phyloP scores from a whole-genome alignment of 1,140 invertebrate genomes.

The Drosophila ercepeae region DNA sequence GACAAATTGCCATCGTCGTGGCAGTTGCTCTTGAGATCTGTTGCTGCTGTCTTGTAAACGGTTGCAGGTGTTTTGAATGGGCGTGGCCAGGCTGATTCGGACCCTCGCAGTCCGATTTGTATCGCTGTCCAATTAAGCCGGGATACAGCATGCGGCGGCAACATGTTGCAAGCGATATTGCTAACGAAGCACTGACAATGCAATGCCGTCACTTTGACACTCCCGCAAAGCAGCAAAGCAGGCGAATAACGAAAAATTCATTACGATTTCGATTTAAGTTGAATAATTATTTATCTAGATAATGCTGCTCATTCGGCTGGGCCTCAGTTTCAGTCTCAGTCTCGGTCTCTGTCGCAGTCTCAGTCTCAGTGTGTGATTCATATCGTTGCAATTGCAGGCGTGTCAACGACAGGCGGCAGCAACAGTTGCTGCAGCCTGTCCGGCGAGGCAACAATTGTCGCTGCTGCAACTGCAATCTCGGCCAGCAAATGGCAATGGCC shows the following conservation, averaged over 20 bases:
- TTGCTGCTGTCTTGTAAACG: conserved; percentile 73
- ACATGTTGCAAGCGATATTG: conserved; percentile 75
- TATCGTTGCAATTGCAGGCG: conserved; percentile 76
- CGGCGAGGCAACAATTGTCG: conserved; percentile 23
- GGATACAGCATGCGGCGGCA: conserved; percentile 67
- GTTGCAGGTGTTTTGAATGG: conserved; percentile 76
- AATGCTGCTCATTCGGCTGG: conserved; percentile 55
- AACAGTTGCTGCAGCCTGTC: conserved; percentile 1
- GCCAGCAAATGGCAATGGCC: conserved; percentile 48
- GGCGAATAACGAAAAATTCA: conserved; percentile 68
- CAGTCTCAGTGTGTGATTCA: conserved; percentile 58
- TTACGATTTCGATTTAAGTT: conserved; percentile 82
- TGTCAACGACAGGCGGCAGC: conserved; percentile 50
- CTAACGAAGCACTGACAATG: conserved; percentile 81
- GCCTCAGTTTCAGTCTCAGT: conserved; percentile 14
- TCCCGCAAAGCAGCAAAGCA: conserved; percentile 48
- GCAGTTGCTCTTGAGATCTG: conserved; percentile 31
- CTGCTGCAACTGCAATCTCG: conserved; percentile 8
- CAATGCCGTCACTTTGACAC: conserved; percentile 77
- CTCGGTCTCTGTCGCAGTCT: not conserved
- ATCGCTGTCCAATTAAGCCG: conserved; percentile 79
- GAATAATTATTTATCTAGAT: conserved; percentile 82
- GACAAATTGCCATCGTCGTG: conserved; percentile 73
- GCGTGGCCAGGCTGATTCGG: conserved; percentile 48
- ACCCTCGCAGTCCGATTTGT: conserved; percentile 59